Evolutionary conservation across 2,888 invertebrate genomes (phyloP).

Genomic region (Oligia latruncula): DNA sequence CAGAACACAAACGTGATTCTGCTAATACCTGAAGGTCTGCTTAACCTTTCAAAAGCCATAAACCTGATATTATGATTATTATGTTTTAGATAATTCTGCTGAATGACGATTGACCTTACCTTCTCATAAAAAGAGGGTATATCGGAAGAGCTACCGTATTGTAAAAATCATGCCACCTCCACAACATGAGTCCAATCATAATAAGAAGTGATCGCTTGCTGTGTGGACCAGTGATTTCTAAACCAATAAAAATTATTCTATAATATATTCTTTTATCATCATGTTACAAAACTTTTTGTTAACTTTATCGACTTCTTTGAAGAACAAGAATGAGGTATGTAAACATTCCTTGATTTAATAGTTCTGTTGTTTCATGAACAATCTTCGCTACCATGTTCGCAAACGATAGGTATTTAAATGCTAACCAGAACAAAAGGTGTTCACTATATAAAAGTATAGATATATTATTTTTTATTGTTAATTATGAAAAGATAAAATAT

Average conservation of each 20-base stretch:
- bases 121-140: conserved; percentile 35
- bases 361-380: background rate
- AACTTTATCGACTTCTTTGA: conserved; percentile 73
- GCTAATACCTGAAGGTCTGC: no score
- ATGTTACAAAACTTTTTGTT: conserved; percentile 79
- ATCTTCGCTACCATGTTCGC: conserved; percentile 4
- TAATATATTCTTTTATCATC: conserved; percentile 45
- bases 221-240: conserved; percentile 37
- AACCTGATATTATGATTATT: background rate
- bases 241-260: conserved; percentile 2
- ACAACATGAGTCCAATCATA: background rate
- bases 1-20: background rate
- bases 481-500: background rate
- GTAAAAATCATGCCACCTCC: conserved; percentile 13
- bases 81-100: background rate
- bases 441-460: background rate
- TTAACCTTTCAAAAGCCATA: background rate
- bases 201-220: conserved; percentile 35
- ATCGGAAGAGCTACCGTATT: background rate
- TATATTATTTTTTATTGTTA: conserved; percentile 37
- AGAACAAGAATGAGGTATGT: conserved; percentile 76
- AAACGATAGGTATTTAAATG: background rate
- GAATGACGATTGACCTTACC: background rate
- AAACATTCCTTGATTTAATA: background rate
- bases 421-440: background rate